phyloP scores from a whole-genome alignment of 2,113 vertebrate genomes.

The Sarotherodon lohbergeri region DNA sequence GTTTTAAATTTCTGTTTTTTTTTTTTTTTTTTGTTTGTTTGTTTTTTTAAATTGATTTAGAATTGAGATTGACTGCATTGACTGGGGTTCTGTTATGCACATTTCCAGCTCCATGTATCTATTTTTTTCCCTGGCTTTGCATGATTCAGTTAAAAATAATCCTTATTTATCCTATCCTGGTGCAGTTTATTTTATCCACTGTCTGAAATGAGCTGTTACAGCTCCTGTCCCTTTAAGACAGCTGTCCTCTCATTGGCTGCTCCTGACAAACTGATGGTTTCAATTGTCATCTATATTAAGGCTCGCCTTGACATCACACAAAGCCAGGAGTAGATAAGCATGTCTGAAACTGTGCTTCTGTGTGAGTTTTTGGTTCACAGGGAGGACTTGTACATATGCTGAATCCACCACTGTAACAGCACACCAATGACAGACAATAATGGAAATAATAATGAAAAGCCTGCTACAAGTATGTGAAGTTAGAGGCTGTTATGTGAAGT shows the following conservation, averaged over 20 bases:
- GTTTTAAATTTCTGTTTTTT: neutral
- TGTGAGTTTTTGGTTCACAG: neutral
- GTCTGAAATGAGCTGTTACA: neutral
- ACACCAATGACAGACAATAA: neutral
- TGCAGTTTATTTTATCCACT: neutral
- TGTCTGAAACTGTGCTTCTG: neutral
- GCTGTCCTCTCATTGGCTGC: neutral
- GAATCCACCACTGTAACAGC: neutral
- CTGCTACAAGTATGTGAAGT: neutral
- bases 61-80: neutral
- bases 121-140: neutral
- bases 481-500: neutral
- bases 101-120: neutral
- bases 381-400: neutral
- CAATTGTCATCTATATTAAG: neutral
- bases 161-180: neutral
- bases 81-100: neutral
- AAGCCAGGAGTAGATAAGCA: neutral
- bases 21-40: rapidly evolving
- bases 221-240: neutral
- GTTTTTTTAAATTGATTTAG: neutral
- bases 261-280: neutral
- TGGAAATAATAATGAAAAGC: neutral
- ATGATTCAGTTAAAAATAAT: neutral
- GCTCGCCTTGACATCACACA: neutral